Evolutionary conservation across 2,888 invertebrate species (phyloP), one percentile per base, ranked within the genome.

Genomic region (Parnassius apollo): DNA sequence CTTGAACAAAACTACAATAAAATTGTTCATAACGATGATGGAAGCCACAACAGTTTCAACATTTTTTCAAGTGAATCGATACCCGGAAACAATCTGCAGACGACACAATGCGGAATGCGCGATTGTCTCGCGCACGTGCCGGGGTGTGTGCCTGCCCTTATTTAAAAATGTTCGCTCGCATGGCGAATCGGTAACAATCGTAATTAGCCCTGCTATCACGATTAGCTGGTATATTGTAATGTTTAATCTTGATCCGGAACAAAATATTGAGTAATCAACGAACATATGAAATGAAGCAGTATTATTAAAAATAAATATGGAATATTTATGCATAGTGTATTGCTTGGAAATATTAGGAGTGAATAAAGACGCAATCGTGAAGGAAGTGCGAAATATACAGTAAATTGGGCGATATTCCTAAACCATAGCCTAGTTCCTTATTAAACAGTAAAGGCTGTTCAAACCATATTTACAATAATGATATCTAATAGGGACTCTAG

Each of bases 1-100:
- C 13, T 13, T 13, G 8, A 9, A 12, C 49, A 9, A n/a, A 54
- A n/a, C 42, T 62, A 60, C 35, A 45, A 52, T 18, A 45, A 69
- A 56, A 48, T 49, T 9, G 69, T 44, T 10, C 48, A 51, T 42
- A 57, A 61, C 53, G 54, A 56, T 53, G 44, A 50, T 51, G 67
- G 71, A 66, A 68, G 68, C 65, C 62, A 58, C 66, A 61, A 65
- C 68, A 64, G 66, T 68, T 65, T 70, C 69, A 69, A 66, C 64
- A 68, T 68, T 67, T 69, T 69, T 70, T 65, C 58, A 65, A 56
- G 71, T 69, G 68, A 72, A 64, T 52, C 67, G 69, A 74, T 71
- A 71, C 71, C 74, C 75, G 74, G 74, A 75, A 75, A 63, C 72
- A 68, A 74, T 74, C 70, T 67, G 66, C 62, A 61, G 35, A 61